phyloP scores from a whole-genome alignment of 1,140 invertebrate genomes.

The Panagrolaimus sp. region DNA sequence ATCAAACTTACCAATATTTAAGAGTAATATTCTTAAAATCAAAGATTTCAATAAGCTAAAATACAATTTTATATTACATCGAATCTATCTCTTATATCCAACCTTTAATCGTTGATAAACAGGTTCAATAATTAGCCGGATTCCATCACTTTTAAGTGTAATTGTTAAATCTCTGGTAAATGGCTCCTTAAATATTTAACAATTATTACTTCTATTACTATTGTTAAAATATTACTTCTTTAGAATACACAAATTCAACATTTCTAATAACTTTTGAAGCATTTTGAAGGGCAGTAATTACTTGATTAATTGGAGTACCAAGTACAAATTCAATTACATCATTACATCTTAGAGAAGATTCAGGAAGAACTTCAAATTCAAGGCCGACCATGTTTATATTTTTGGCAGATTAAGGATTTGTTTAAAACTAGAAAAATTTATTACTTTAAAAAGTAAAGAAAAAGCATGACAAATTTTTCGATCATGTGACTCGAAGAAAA shows the following conservation, averaged over 20 bases:
- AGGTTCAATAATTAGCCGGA: conserved; percentile 50
- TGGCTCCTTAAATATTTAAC: conserved; percentile 39
- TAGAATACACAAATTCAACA: conserved; percentile 49
- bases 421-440: too few relatives aligned
- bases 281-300: conserved; percentile 46
- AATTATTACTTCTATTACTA: not conserved
- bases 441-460: too few relatives aligned
- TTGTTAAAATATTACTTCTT: conserved; percentile 37
- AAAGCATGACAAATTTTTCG: too few relatives aligned
- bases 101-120: conserved; percentile 40
- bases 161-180: conserved; percentile 49
- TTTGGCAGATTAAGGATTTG: too few relatives aligned
- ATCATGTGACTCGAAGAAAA: too few relatives aligned
- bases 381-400: conserved; percentile 11
- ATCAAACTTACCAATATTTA: conserved; percentile 34
- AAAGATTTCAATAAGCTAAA: conserved; percentile 49
- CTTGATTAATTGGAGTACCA: conserved; percentile 55
- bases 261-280: conserved; percentile 42
- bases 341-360: conserved; percentile 42
- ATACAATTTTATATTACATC: too few relatives aligned
- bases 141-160: conserved; percentile 50
- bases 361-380: conserved; percentile 52
- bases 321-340: conserved; percentile 52
- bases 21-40: conserved; percentile 50
- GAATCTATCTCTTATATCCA: too few relatives aligned